Evolutionary conservation across 2,113 vertebrate species (phyloP), one percentile per base, ranked within the genome.

Genomic region (Phoxinus phoxinus): DNA sequence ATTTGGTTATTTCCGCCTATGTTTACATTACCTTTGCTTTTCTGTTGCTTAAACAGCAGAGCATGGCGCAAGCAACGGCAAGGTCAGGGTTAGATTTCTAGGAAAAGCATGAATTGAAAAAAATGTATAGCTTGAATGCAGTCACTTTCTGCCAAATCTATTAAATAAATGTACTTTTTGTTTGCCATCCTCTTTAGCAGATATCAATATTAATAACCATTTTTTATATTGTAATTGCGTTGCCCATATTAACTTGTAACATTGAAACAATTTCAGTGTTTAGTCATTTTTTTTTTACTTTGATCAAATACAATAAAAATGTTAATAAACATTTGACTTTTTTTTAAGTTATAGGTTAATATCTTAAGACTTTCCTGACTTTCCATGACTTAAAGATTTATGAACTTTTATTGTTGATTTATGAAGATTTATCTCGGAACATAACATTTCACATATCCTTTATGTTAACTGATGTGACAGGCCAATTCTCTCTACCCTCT

Each of bases 401-500:
- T 5, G 2, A 51, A 37, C 32, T 37, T 71, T 11, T n/a, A n/a
- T n/a, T n/a, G n/a, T n/a, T n/a, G n/a, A n/a, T n/a, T n/a, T n/a
- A n/a, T n/a, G n/a, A n/a, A n/a, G n/a, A n/a, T n/a, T n/a, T n/a
- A n/a, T 25, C 69, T 72, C 71, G 0, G 71, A 73, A 73, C 37
- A 73, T 73, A 37, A 46, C 11, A 25, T 73, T 73, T 46, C 23
- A 46, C 27, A 58, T n/a, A 35, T 13, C 13, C 56, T 25, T 4
- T 25, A 25, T 2, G 13, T 61, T 41, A 27, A 79, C 10, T 32
- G 13, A 23, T 21, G 51, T 41, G 53, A 59, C 53, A 17, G 6
- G 53, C 53, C 76, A 41, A 61, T 44, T 61, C 23, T 51, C 25
- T 81, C 25, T 61, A 67, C 25, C 58, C 58, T 80, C 58, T 30